These are phyloP conservation scores for Sinhomidia bicolor DNA, from an alignment of 2,888 invertebrate genomes.

Conservation along the genomic window DNA sequence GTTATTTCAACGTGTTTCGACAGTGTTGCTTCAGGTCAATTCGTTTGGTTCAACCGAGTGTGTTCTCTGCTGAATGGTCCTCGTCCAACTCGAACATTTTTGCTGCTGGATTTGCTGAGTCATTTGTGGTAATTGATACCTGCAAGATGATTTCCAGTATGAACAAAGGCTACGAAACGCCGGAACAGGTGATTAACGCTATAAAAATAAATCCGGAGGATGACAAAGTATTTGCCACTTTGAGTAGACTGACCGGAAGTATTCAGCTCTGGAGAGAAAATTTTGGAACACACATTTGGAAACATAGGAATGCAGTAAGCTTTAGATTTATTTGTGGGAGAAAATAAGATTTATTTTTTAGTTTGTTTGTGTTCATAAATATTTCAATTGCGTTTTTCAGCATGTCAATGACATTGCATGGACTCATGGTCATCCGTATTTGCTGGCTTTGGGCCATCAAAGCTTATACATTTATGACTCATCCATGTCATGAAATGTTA, in stretches of 20 bases:
- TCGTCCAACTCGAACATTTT: slow-evolving; percentile 36
- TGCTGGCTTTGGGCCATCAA: slow-evolving; percentile 55
- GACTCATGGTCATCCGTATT: slow-evolving; percentile 58
- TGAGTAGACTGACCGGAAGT: slow-evolving; percentile 53
- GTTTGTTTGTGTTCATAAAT: too few species aligned
- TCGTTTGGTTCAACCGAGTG: slow-evolving; percentile 22
- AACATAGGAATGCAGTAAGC: slow-evolving; percentile 51
- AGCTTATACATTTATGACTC: slow-evolving; percentile 61
- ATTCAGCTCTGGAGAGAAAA: slow-evolving; percentile 67
- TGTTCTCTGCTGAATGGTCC: slow-evolving; percentile 64
- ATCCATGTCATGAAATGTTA: background rate
- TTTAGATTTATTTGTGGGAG: slow-evolving; percentile 8
- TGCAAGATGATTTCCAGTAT: slow-evolving; percentile 54
- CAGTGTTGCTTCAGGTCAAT: slow-evolving; percentile 56
- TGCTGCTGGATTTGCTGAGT: slow-evolving; percentile 57
- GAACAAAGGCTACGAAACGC: slow-evolving; percentile 53
- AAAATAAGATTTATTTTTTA: too few species aligned
- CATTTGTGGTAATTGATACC: slow-evolving; percentile 45
- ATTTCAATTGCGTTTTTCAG: too few species aligned
- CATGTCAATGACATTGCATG: slow-evolving; percentile 61
- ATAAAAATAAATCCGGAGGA: slow-evolving; percentile 56
- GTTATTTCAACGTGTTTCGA: slow-evolving; percentile 58
- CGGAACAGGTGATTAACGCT: slow-evolving; percentile 48
- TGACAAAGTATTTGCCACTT: slow-evolving; percentile 55
- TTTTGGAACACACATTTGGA: slow-evolving; percentile 62